Evolutionary conservation across 2,797 vertebrate species (phyloP).

Genomic region (Pantherophis vulpinus): DNA sequence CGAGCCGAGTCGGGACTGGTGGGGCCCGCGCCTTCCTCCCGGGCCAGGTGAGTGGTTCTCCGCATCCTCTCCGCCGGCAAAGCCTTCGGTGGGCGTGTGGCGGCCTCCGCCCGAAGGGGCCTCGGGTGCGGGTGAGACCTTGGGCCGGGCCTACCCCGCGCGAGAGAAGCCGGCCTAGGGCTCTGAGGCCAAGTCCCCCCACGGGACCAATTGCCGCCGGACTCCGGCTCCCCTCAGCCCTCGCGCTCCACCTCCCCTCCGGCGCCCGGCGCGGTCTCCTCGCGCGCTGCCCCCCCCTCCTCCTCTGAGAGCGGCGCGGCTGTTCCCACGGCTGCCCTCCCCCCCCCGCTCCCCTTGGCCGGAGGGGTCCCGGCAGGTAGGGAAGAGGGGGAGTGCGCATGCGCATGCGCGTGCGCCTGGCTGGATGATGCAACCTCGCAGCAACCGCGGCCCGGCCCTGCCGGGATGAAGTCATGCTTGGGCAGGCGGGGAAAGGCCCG

Average conservation of each 20-base stretch:
- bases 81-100: not conserved
- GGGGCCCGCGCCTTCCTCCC: slow-evolving; percentile 50
- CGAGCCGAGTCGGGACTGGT: slow-evolving; percentile 50
- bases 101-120: not conserved
- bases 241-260: not conserved
- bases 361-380: not conserved
- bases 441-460: slow-evolving; percentile 44
- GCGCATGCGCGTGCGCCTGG: not conserved
- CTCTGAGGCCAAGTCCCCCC: not conserved
- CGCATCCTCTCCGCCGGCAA: not conserved
- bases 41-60: slow-evolving; percentile 15
- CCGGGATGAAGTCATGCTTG: slow-evolving; percentile 14
- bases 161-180: not conserved
- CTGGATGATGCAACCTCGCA: slow-evolving; percentile 62
- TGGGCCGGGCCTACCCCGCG: not conserved
- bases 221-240: not conserved
- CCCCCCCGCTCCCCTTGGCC: not conserved
- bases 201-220: not conserved
- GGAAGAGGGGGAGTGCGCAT: slow-evolving; percentile 5
- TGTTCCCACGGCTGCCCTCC: not conserved
- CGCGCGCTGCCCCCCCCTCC: not conserved
- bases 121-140: not conserved
- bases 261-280: not conserved
- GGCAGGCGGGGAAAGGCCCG: not conserved
- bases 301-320: not conserved